These are phyloP conservation scores for Lithophane socia DNA, from an alignment of 2,888 invertebrate species.

Conservation along the genomic window DNA sequence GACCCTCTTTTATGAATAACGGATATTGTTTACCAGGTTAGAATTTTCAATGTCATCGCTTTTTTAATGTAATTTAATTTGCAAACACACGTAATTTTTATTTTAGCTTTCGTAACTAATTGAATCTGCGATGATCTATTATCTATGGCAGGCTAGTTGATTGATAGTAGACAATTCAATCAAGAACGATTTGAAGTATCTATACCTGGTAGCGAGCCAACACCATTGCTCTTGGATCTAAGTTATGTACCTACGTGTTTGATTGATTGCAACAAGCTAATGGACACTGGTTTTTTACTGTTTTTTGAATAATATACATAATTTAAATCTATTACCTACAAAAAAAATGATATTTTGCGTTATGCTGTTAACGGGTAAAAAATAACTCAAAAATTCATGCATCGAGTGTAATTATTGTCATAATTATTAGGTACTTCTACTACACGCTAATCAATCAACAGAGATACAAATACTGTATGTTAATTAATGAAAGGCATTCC, in stretches of 20 bases:
- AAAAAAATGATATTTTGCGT: too few species aligned
- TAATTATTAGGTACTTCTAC: neutral
- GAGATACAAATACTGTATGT: neutral
- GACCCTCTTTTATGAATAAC: slow-evolving; percentile 36
- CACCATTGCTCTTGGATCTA: slow-evolving; percentile 2
- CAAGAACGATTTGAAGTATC: neutral
- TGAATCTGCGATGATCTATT: neutral
- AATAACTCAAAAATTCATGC: neutral
- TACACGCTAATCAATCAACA: neutral
- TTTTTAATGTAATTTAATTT: neutral
- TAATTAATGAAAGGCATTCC: too few species aligned
- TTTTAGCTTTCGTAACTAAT: neutral
- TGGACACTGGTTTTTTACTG: too few species aligned
- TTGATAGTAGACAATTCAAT: slow-evolving; percentile 19
- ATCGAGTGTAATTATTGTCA: neutral
- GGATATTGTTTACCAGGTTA: slow-evolving; percentile 15
- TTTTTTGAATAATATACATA: neutral
- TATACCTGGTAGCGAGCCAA: slow-evolving; percentile 34
- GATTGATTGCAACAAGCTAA: slow-evolving; percentile 23
- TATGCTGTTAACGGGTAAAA: too few species aligned
- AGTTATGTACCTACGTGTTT: neutral
- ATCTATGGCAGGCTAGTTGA: neutral
- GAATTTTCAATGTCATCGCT: slow-evolving; percentile 13
- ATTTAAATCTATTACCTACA: neutral
- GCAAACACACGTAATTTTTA: neutral